Evolutionary conservation across 2,888 invertebrate species (phyloP), one percentile per base, ranked within the genome.

Genomic region (Rhimphoctona megacephalus): DNA sequence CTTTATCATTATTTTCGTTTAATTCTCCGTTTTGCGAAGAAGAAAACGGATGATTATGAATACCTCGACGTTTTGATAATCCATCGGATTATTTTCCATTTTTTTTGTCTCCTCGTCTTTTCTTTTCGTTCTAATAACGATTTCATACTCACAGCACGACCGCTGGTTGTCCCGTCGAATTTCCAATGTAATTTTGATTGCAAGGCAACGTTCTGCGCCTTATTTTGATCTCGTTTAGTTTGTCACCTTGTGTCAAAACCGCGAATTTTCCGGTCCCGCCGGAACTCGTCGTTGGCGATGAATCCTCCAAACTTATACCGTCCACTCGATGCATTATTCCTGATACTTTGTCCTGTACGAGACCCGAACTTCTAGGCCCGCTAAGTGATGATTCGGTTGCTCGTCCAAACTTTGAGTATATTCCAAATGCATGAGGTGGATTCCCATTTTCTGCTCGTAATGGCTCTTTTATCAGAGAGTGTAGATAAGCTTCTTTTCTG

Each of bases 201-300:
- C 91, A 85, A 14, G 92, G 89, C 73, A 92, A 78, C 14, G 88
- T 87, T 85, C 92, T 92, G 84, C 94, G 91, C 76, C 92, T 91
- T 22, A 92, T 92, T 91, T 94, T 94, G 43, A 94, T 93, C 87
- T 92, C 93, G 91, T 96, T 96, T 22, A 96, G 94, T 93, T 95
- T 94, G 87, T 96, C 96, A 5, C 96, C 96, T 90, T 96, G 96
- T 2, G 96, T 95, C 74, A 80, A 90, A 9, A 90, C 81, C 30
- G 90, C 81, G 64, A 89, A 87, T 84, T 87, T 89, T 25, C 83
- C 86, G 81, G 76, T 80, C 72, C 72, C 73, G 80, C 81, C 81
- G 66, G 91, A 54, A 81, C 83, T 73, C 76, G 87, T 90, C 25
- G 90, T 88, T 36, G 90, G 90, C 14, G 87, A 86, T 52, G 89